phyloP scores from a whole-genome alignment of 2,888 invertebrate species.

The Hipparchia sbordonii region DNA sequence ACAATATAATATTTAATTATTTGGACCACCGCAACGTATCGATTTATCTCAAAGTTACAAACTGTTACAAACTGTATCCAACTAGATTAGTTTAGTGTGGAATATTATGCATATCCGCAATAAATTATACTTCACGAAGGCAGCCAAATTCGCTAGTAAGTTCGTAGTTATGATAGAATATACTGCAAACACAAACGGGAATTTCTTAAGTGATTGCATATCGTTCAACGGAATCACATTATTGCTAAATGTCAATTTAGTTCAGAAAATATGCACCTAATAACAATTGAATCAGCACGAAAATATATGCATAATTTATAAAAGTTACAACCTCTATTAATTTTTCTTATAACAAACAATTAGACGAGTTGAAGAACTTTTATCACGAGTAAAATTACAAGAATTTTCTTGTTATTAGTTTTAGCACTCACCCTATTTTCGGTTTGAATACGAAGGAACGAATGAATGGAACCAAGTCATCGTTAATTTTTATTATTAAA shows the following conservation, averaged over 20 bases:
- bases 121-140: constrained; percentile 10
- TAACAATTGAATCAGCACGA: no score
- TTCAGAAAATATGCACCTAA: no score
- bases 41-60: constrained; percentile 19
- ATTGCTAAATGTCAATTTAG: no score
- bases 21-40: constrained; percentile 11
- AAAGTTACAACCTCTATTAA: no score
- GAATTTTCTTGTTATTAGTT: background rate
- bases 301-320: no score
- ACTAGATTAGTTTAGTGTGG: constrained; percentile 18
- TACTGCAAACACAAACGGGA: background rate
- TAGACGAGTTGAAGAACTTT: background rate
- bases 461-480: constrained; percentile 11
- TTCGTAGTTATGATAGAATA: background rate
- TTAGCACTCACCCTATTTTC: background rate
- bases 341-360: no score
- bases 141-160: constrained; percentile 12
- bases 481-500: constrained; percentile 34
- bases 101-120: constrained; percentile 17
- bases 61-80: constrained; percentile 16
- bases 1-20: background rate
- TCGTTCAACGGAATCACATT: background rate
- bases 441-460: background rate
- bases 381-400: background rate
- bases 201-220: background rate